Percentiles rank a stretch among this genome's conserved stretches.
These are phyloP conservation scores for Platysteira castanea DNA, from an alignment of 2,113 vertebrate species.

Conservation along the genomic window DNA sequence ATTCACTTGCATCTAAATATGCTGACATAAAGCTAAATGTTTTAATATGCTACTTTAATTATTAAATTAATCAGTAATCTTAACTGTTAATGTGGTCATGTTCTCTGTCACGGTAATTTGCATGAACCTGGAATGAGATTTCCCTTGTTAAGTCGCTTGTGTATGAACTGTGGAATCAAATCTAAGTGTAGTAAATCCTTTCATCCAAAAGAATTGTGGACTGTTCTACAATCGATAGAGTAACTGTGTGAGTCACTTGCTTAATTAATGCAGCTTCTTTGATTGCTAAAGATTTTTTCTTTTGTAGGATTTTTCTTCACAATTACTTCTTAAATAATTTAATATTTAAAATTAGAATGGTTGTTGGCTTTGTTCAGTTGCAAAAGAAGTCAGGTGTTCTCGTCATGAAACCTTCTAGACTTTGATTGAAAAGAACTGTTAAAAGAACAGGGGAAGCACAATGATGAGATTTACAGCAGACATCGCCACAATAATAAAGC, in stretches of 20 bases:
- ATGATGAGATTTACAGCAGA: neutral
- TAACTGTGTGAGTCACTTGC: neutral
- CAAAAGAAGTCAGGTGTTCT: neutral
- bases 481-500: neutral
- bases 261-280: neutral
- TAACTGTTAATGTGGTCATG: neutral
- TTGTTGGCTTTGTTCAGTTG: neutral
- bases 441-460: neutral
- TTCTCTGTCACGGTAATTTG: neutral
- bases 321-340: neutral
- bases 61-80: neutral
- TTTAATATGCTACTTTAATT: neutral
- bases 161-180: neutral
- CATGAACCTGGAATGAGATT: neutral
- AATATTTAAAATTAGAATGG: neutral
- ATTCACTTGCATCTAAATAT: neutral
- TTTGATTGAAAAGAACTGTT: neutral
- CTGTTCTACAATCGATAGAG: neutral
- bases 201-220: neutral
- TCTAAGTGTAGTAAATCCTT: neutral
- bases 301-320: neutral
- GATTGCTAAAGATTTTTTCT: neutral
- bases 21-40: neutral
- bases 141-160: neutral
- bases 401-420: neutral